Conservation (phyloP, 2,888 invertebrate genomes). For the Campoplex capitator region DNA sequence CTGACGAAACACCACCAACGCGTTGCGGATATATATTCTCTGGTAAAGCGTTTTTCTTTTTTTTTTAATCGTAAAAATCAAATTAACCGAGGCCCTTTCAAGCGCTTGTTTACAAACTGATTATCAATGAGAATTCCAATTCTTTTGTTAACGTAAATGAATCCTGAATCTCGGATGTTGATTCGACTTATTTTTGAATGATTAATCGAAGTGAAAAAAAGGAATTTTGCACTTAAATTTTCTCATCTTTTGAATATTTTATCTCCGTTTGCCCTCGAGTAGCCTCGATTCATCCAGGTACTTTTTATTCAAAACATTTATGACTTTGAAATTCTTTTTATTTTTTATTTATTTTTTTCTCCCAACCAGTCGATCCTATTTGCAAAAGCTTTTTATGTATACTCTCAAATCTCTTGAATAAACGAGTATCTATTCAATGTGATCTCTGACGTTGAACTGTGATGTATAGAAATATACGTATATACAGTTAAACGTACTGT, state of each 20-base stretch:
- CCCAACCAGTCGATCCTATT: neutral
- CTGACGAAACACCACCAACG: neutral
- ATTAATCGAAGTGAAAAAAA: neutral
- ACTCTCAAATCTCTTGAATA: slow-evolving; percentile 12
- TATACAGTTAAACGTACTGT: neutral
- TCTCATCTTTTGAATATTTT: neutral
- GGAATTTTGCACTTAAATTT: no score
- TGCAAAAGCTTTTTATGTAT: neutral
- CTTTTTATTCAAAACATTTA: neutral
- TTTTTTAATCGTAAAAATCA: no score
- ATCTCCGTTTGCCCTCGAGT: neutral
- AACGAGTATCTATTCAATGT: slow-evolving; percentile 15
- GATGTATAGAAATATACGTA: neutral
- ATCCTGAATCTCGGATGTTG: no score
- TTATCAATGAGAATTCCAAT: no score
- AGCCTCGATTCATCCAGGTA: neutral
- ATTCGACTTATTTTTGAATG: no score
- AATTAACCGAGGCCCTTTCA: no score
- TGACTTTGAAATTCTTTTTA: neutral
- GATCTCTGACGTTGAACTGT: slow-evolving; percentile 7
- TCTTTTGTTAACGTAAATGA: no score
- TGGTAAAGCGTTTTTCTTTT: no score
- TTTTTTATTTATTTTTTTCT: no score
- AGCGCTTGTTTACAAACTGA: no score
- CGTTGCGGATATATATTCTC: neutral